These are phyloP conservation scores for Tokudaia muenninki DNA, from an alignment of 2,797 vertebrate species.

Conservation along the genomic window DNA sequence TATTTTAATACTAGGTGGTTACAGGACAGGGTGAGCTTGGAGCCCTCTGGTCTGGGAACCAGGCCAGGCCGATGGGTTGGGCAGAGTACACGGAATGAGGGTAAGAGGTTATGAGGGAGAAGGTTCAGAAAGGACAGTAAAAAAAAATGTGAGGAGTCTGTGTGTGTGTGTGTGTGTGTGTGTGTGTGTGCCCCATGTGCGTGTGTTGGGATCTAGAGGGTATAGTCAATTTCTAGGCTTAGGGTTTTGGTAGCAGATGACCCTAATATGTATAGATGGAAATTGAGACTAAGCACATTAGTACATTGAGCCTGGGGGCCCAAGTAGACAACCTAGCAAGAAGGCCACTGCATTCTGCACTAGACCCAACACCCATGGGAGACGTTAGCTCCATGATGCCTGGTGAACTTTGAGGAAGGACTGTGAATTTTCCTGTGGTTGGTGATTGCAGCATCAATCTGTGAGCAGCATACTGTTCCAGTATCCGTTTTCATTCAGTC, in stretches of 20 bases:
- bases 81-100: not conserved
- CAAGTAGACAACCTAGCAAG: not conserved
- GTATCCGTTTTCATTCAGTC: not conserved
- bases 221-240: not conserved
- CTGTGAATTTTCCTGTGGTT: not conserved
- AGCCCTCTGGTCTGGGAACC: constrained; percentile 53
- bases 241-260: not conserved
- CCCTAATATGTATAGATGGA: not conserved
- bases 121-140: constrained; percentile 7
- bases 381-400: not conserved
- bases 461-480: not conserved
- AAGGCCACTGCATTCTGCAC: not conserved
- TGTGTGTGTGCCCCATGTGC: not conserved
- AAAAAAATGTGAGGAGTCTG: not conserved
- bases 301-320: not conserved
- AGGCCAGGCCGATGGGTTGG: constrained; percentile 37
- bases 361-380: not conserved
- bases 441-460: not conserved
- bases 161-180: not conserved
- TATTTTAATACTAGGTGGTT: constrained; percentile 3
- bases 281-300: not conserved
- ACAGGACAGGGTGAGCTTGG: not conserved
- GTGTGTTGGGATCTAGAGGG: not conserved
- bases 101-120: constrained; percentile 23
- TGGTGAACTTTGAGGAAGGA: not conserved